These are phyloP conservation scores for Trematomus loennbergii DNA, from an alignment of 2,113 vertebrate genomes.

Conservation along the genomic window DNA sequence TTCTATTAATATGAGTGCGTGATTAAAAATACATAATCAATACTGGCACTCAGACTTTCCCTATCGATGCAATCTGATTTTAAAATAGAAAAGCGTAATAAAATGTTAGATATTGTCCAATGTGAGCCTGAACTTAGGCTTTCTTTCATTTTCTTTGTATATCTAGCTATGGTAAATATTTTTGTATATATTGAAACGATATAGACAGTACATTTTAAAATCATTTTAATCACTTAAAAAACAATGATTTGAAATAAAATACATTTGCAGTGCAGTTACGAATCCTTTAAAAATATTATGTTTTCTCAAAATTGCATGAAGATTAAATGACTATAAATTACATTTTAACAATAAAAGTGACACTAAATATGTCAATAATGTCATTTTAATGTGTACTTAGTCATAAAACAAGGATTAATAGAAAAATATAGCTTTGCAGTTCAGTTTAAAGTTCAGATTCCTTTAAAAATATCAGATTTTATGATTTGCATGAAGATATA, in stretches of 20 bases:
- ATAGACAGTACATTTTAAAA: no score
- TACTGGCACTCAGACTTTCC: not conserved
- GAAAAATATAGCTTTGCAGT: no score
- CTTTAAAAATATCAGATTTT: no score
- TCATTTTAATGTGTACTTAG: no score
- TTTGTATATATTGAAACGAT: not conserved
- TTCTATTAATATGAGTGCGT: not conserved
- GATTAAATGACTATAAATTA: not conserved
- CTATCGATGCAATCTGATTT: not conserved
- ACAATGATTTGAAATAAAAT: not conserved
- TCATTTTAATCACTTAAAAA: not conserved
- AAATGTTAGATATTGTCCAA: not conserved
- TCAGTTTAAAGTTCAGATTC: fast-evolving
- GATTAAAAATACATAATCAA: not conserved
- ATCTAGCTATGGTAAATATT: no score
- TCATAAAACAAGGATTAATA: no score
- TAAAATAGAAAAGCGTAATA: not conserved
- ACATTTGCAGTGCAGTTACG: not conserved
- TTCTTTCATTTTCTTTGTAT: no score
- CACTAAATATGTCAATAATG: no score
- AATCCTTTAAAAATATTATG: not conserved
- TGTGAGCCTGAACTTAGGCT: not conserved
- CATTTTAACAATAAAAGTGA: no score
- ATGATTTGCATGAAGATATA: no score
- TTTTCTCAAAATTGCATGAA: slow-evolving; percentile 8